phyloP scores from a whole-genome alignment of 2,797 vertebrate genomes.

The Hirundo rustica region DNA sequence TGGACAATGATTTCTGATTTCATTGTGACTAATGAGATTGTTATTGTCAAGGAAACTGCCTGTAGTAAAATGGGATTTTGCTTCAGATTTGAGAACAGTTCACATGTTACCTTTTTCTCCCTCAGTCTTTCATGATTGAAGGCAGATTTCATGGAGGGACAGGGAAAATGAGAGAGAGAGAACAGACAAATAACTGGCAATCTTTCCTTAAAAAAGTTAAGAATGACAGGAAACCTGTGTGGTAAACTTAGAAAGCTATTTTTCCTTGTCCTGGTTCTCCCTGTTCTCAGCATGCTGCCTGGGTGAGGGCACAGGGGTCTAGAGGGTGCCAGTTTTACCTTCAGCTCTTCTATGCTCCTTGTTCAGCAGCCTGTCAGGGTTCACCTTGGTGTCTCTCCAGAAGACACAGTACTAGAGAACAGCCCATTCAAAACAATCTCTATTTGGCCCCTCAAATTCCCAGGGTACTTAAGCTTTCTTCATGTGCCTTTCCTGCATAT shows the following conservation, averaged over 20 bases:
- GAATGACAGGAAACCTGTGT: background rate
- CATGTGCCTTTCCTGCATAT: background rate
- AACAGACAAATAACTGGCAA: background rate
- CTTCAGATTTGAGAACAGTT: background rate
- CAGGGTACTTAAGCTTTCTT: background rate
- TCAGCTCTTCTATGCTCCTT: background rate
- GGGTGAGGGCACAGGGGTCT: background rate
- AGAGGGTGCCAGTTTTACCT: background rate
- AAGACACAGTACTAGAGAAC: background rate
- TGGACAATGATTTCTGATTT: background rate
- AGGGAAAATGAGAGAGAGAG: background rate
- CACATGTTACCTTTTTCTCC: background rate
- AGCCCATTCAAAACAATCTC: background rate
- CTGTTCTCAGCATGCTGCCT: background rate
- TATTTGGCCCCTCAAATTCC: background rate
- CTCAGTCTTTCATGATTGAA: background rate
- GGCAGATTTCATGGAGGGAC: background rate
- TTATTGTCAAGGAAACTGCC: background rate
- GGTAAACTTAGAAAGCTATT: background rate
- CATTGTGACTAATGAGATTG: background rate
- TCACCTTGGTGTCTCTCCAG: background rate
- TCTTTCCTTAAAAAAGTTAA: background rate
- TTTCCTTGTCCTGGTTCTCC: background rate
- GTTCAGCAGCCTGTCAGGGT: background rate
- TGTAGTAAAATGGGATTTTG: background rate